A percentile compares a stretch with the other conserved stretches of the same genome.
Conservation (phyloP, 2,888 invertebrate genomes). For the Drosophila quinaria region DNA sequence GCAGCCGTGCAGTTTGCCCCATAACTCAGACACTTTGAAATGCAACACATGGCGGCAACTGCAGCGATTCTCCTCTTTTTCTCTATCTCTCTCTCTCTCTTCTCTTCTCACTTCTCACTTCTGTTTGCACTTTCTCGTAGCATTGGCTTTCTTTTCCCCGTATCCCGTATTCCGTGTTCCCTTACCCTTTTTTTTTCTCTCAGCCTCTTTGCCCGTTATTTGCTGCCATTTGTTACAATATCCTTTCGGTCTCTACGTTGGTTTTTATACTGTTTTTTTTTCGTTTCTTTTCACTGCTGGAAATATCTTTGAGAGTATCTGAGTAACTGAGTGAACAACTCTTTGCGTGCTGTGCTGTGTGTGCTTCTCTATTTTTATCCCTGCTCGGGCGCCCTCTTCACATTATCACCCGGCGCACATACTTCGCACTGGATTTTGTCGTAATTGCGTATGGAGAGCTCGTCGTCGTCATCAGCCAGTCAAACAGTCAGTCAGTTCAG, state of each 20-base stretch:
- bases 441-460: conserved; percentile 79
- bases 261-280: background rate
- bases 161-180: background rate
- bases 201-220: conserved; percentile 34
- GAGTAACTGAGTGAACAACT: conserved; percentile 9
- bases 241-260: conserved; percentile 53
- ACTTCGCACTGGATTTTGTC: conserved; percentile 63
- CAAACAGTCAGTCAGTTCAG: conserved; percentile 6
- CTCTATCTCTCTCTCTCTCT: no score
- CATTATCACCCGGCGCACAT: conserved; percentile 70
- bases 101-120: conserved; percentile 1
- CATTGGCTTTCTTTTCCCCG: conserved; percentile 6
- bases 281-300: conserved; percentile 9
- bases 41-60: conserved; percentile 76
- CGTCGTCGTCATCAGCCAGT: conserved; percentile 55
- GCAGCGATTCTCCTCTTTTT: conserved; percentile 31
- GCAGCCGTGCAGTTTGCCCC: conserved; percentile 47
- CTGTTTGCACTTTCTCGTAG: conserved; percentile 37
- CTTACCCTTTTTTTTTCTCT: background rate
- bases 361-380: conserved; percentile 66
- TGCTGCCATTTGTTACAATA: conserved; percentile 70
- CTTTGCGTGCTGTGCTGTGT: conserved; percentile 17
- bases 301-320: conserved; percentile 30
- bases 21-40: conserved; percentile 79
- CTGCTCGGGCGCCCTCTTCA: conserved; percentile 41